Evolutionary conservation across 2,797 vertebrate species (phyloP).

Genomic region (Salmo trutta): DNA sequence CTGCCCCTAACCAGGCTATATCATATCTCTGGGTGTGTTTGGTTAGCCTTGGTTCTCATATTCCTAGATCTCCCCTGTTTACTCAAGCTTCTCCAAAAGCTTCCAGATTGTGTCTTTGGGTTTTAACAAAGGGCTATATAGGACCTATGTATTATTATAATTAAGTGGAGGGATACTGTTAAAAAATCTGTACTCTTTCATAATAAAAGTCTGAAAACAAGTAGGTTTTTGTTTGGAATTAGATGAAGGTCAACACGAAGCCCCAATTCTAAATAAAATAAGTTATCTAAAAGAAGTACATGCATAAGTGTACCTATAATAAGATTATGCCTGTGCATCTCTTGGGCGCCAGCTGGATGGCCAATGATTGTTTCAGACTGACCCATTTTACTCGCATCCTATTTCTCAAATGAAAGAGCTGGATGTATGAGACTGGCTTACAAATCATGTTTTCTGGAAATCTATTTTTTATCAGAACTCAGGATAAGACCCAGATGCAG

Average conservation of each 20-base stretch:
- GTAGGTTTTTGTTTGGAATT: neutral
- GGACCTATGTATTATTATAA: neutral
- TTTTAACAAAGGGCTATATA: neutral
- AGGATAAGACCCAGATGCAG: neutral
- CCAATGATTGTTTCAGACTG: neutral
- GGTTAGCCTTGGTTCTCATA: slow-evolving; percentile 54
- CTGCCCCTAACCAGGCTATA: slow-evolving; percentile 42
- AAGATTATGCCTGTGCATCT: neutral
- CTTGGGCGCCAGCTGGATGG: neutral
- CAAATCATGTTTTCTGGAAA: slow-evolving; percentile 60
- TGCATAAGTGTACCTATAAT: neutral
- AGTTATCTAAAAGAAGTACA: neutral
- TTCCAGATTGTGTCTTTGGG: slow-evolving; percentile 19
- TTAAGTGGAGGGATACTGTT: slow-evolving; percentile 13
- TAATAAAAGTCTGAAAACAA: neutral
- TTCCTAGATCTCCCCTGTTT: slow-evolving; percentile 33
- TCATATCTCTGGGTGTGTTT: slow-evolving; percentile 60
- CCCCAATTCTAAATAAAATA: no score
- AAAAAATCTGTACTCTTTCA: neutral
- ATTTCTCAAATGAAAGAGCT: slow-evolving; percentile 29
- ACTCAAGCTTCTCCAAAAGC: slow-evolving; percentile 9
- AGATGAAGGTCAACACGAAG: no score
- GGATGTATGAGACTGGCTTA: slow-evolving; percentile 33
- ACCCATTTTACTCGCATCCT: neutral
- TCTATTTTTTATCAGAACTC: slow-evolving; percentile 52